phyloP scores from a whole-genome alignment of 2,113 vertebrate genomes.

The Melierax canorus region DNA sequence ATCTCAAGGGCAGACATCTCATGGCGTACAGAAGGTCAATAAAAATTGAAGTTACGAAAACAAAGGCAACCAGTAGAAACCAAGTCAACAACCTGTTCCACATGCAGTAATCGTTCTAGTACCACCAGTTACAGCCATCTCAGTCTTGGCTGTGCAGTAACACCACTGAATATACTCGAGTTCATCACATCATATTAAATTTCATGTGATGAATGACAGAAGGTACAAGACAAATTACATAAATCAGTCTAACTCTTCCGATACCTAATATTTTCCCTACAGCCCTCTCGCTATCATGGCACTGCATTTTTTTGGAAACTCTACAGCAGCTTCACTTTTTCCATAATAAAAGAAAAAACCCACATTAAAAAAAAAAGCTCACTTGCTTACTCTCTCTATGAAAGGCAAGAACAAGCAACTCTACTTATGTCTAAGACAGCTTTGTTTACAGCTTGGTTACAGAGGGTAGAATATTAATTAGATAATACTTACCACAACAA shows the following conservation, averaged over 20 bases:
- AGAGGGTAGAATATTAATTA: not conserved
- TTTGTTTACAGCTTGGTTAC: not conserved
- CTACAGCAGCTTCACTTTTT: not conserved
- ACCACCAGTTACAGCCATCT: not conserved
- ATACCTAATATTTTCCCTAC: not conserved
- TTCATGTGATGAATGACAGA: not conserved
- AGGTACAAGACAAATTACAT: not conserved
- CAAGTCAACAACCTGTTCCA: not conserved
- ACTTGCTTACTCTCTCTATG: not conserved
- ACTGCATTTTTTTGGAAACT: not conserved
- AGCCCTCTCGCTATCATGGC: not conserved
- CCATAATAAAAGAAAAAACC: not conserved
- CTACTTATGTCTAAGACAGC: not conserved
- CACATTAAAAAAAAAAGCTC: not conserved
- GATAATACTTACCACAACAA: slow-evolving; percentile 89
- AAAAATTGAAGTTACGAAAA: not conserved
- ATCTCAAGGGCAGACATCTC: not conserved
- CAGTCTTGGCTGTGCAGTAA: not conserved
- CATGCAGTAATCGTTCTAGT: not conserved
- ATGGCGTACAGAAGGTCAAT: not conserved
- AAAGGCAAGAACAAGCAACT: not conserved
- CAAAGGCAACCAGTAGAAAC: not conserved
- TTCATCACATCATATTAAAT: not conserved
- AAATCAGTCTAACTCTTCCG: not conserved
- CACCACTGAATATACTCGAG: not conserved